phyloP scores from a whole-genome alignment of 1,140 invertebrate genomes.

The Aradophagus sp. region DNA sequence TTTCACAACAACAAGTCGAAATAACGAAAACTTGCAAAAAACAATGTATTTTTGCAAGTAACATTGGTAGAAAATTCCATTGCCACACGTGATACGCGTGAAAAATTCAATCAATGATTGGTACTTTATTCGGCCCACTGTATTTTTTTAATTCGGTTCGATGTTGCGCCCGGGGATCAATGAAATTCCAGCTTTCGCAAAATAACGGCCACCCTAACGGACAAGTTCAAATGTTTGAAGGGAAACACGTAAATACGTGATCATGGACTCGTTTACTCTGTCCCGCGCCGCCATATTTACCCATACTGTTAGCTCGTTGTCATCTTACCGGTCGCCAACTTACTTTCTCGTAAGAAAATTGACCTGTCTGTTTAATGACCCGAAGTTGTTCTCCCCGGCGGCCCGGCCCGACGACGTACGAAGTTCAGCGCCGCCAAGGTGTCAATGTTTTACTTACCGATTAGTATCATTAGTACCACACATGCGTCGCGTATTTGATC shows the following conservation, averaged over 20 bases:
- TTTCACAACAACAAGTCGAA: too few species aligned
- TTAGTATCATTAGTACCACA: slow-evolving; percentile 66
- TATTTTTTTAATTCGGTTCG: slow-evolving; percentile 50
- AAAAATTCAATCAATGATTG: too few species aligned
- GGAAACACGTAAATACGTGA: slow-evolving; percentile 72
- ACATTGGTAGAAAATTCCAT: too few species aligned
- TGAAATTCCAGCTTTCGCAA: too few species aligned
- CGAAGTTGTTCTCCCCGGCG: slow-evolving; percentile 54
- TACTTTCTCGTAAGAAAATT: slow-evolving; percentile 69
- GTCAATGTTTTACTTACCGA: slow-evolving; percentile 72
- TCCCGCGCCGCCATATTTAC: slow-evolving; percentile 71
- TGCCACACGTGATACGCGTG: too few species aligned
- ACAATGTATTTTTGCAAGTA: too few species aligned
- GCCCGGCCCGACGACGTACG: slow-evolving; percentile 55
- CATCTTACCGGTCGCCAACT: slow-evolving; percentile 65
- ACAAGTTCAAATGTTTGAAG: slow-evolving; percentile 66
- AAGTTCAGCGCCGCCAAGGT: slow-evolving; percentile 67
- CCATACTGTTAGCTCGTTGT: slow-evolving; percentile 73
- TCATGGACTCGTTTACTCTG: slow-evolving; percentile 65
- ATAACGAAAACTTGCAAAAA: too few species aligned
- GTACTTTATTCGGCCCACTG: too few species aligned
- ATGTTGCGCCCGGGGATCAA: too few species aligned
- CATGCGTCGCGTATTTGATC: slow-evolving; percentile 34
- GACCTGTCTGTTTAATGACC: slow-evolving; percentile 67
- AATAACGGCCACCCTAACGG: too few species aligned